phyloP scores from a whole-genome alignment of 2,888 invertebrate species.

The Epirrhoe alternata region DNA sequence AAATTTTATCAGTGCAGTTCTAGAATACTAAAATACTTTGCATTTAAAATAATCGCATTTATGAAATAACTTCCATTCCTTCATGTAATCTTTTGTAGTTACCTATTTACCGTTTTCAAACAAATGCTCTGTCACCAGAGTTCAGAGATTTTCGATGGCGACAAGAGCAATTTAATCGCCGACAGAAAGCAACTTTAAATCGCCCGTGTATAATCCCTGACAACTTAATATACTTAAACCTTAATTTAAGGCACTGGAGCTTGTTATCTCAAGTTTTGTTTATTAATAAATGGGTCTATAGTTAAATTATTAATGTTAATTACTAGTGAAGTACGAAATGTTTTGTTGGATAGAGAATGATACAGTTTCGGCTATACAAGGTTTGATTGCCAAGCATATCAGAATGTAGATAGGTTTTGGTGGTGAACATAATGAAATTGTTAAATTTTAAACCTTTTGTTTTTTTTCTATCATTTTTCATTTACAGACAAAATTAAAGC shows the following conservation, averaged over 20 bases:
- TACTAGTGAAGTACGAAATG: slow-evolving; percentile 31
- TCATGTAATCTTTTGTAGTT: too few species aligned
- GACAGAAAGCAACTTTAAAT: too few species aligned
- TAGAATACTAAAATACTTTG: too few species aligned
- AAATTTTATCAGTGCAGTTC: too few species aligned
- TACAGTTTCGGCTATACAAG: slow-evolving; percentile 40
- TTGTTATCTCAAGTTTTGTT: slow-evolving; percentile 1
- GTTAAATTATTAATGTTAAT: slow-evolving; percentile 27
- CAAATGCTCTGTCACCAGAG: too few species aligned
- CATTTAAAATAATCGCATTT: too few species aligned
- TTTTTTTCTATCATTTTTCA: not conserved
- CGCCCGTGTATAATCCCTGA: too few species aligned
- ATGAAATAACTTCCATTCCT: too few species aligned
- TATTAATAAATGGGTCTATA: slow-evolving; percentile 25
- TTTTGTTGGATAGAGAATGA: slow-evolving; percentile 37
- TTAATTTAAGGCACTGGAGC: not conserved
- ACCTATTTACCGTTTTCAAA: too few species aligned
- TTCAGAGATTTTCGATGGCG: too few species aligned
- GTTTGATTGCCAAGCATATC: slow-evolving; percentile 77
- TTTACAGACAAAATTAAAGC: not conserved
- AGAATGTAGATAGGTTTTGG: slow-evolving; percentile 78
- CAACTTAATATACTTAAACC: too few species aligned
- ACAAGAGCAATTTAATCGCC: too few species aligned
- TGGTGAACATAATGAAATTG: slow-evolving; percentile 81
- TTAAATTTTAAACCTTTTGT: slow-evolving; percentile 72